phyloP scores from a whole-genome alignment of 2,113 vertebrate species.

The Muntiacus reevesi region DNA sequence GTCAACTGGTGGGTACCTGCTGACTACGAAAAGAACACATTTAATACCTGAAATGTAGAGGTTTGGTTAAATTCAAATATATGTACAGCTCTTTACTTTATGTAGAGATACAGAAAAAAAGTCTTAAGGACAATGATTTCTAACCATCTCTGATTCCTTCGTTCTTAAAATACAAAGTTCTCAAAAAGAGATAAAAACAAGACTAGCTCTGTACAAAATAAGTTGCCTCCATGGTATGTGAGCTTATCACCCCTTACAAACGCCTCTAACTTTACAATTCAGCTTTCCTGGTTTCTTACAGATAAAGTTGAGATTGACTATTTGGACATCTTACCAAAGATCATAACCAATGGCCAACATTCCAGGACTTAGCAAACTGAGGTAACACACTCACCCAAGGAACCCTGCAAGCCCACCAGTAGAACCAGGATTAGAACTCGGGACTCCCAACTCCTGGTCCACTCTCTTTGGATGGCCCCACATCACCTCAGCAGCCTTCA shows the following conservation, averaged over 20 bases:
- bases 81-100: neutral
- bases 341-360: neutral
- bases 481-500: neutral
- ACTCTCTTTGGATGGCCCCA: neutral
- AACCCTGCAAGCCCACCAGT: neutral
- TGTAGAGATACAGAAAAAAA: neutral
- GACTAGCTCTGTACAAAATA: neutral
- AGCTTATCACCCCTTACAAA: neutral
- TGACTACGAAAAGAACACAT: slow-evolving; percentile 79
- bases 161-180: slow-evolving; percentile 15
- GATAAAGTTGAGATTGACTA: neutral
- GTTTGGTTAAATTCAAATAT: neutral
- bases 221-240: neutral
- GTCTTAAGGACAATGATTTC: neutral
- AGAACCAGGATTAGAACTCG: neutral
- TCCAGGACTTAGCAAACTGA: neutral
- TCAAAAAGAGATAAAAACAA: neutral
- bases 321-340: neutral
- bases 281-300: neutral
- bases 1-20: slow-evolving; percentile 87
- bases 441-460: neutral
- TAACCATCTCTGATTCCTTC: neutral
- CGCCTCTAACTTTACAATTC: neutral
- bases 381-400: neutral
- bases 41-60: neutral